Percentiles rank a stretch among this genome's conserved stretches.
These are phyloP conservation scores for Sturmia bella DNA, from an alignment of 2,888 invertebrate genomes.

Conservation along the genomic window DNA sequence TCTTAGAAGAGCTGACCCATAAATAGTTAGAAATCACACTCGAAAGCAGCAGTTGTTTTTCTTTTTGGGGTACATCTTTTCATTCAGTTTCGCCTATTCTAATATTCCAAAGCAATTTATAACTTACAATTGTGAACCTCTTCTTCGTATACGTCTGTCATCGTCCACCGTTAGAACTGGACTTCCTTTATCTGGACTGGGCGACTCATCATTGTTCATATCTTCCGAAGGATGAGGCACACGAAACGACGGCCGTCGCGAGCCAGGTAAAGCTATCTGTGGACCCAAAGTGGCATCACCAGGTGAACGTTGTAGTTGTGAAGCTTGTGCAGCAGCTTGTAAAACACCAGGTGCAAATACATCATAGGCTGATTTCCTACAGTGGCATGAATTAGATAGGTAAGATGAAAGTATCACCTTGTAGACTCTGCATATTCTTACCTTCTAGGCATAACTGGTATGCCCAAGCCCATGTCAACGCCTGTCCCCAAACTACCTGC, in stretches of 20 bases:
- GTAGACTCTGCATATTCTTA: constrained; percentile 72
- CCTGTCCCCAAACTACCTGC: constrained; percentile 72
- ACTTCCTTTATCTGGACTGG: constrained; percentile 83
- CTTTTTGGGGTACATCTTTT: too few species aligned
- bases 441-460: constrained; percentile 90
- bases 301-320: constrained; percentile 76
- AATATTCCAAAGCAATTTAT: background rate
- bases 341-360: constrained; percentile 87
- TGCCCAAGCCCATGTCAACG: constrained; percentile 84
- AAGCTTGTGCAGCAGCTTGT: constrained; percentile 80
- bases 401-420: too few species aligned
- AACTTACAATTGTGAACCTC: constrained; percentile 93
- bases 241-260: constrained; percentile 85
- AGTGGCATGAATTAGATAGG: too few species aligned
- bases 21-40: too few species aligned
- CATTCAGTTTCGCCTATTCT: too few species aligned
- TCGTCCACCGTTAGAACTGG: constrained; percentile 87
- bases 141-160: constrained; percentile 87
- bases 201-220: constrained; percentile 82
- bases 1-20: too few species aligned
- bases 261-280: constrained; percentile 81
- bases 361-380: constrained; percentile 88
- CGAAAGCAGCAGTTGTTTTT: too few species aligned
- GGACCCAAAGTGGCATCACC: constrained; percentile 79
- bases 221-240: constrained; percentile 84